These are phyloP conservation scores for Oxyruncus cristatus DNA, from an alignment of 2,113 vertebrate genomes.

Conservation along the genomic window DNA sequence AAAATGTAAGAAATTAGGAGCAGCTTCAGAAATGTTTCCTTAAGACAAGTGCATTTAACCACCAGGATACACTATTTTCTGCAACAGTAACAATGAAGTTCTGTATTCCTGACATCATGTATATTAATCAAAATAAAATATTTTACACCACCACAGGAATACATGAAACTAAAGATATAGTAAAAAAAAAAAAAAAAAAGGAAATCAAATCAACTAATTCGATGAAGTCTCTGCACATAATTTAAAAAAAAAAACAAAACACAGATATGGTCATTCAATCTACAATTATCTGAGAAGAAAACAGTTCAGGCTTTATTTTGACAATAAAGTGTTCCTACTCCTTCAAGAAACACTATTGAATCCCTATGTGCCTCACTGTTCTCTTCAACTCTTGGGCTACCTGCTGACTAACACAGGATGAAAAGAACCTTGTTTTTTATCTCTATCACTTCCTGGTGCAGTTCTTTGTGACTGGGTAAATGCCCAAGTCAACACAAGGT, in stretches of 20 bases:
- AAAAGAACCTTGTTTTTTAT: background rate
- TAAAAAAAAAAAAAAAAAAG: background rate
- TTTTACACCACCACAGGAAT: background rate
- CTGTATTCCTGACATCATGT: background rate
- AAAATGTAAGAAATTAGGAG: background rate
- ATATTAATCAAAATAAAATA: background rate
- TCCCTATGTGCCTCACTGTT: background rate
- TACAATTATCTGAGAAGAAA: background rate
- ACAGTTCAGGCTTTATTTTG: background rate
- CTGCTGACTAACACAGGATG: background rate
- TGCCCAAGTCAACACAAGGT: background rate
- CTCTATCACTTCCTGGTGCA: background rate
- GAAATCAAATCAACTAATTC: background rate
- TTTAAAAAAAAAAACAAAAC: background rate
- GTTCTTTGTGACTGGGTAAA: background rate
- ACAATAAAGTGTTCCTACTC: background rate
- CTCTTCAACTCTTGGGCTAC: background rate
- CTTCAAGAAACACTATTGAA: background rate
- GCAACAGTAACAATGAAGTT: background rate
- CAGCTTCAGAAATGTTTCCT: background rate
- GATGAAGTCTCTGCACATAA: background rate
- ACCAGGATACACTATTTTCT: background rate
- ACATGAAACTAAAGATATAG: background rate
- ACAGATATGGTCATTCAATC: background rate
- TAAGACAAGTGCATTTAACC: background rate